These are phyloP conservation scores for Strigops habroptila DNA, from an alignment of 2,113 vertebrate genomes.

Conservation along the genomic window DNA sequence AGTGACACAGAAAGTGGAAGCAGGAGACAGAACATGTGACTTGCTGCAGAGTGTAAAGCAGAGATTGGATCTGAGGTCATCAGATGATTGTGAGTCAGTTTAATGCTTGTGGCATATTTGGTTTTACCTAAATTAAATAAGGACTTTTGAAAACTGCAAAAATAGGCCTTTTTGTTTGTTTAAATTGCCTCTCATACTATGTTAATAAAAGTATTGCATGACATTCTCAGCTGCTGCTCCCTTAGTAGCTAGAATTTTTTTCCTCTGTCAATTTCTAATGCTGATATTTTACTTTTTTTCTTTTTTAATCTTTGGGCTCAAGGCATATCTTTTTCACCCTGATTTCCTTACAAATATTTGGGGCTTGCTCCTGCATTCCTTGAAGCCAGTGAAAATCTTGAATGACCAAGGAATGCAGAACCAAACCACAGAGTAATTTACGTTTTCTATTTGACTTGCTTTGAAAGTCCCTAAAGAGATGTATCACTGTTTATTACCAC, in stretches of 20 bases:
- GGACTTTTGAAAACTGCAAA: background rate
- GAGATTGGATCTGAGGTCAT: background rate
- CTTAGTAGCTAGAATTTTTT: conserved; percentile 4
- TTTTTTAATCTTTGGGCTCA: conserved; percentile 13
- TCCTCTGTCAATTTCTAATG: background rate
- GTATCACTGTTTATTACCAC: conserved; percentile 36
- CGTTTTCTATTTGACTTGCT: conserved; percentile 2
- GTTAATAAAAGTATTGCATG: conserved; percentile 43
- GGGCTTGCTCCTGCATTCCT: conserved; percentile 28
- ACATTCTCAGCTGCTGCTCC: conserved; percentile 13
- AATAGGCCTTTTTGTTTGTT: conserved; percentile 29
- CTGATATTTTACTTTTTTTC: conserved; percentile 27
- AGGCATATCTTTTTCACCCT: conserved; percentile 23
- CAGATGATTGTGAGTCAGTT: background rate
- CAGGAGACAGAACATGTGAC: background rate
- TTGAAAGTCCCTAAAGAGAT: conserved; percentile 38
- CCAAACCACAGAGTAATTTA: conserved; percentile 15
- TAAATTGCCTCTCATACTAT: background rate
- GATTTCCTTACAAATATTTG: conserved; percentile 37
- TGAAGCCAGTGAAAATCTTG: conserved; percentile 2
- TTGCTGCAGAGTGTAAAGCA: background rate
- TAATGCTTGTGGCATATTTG: conserved; percentile 2
- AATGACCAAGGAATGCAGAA: conserved; percentile 11
- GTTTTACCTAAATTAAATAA: conserved; percentile 19
- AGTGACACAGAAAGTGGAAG: background rate